Evolutionary conservation across 2,888 invertebrate species (phyloP), one percentile per base, ranked within the genome.

Genomic region (Hydriomena furcata): DNA sequence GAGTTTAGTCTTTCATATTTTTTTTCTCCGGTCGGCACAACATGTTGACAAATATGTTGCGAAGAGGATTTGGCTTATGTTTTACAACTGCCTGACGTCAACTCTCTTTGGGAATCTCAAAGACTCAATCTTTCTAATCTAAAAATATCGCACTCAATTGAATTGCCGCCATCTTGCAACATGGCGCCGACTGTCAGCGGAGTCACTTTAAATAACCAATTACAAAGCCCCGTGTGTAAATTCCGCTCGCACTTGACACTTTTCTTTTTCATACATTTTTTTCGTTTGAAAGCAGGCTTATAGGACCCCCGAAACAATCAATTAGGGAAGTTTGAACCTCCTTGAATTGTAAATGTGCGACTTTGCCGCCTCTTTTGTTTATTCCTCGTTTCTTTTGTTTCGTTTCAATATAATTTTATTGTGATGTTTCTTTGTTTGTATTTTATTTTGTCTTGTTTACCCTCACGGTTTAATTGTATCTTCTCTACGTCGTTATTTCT

Each of bases 321-420:
- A 86, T 86, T 85, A 84, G 70, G 74, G 71, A 82, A 82, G 76
- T 84, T 84, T 72, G 71, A 73, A 75, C 75, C 74, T 77, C 71
- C 76, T 76, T 79, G 82, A 84, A 84, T 83, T 84, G 82, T 79
- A 83, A 84, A 83, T 83, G 81, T 73, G 75, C 64, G 68, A 65
- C 66, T 66, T 67, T 60, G 45, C 59, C 63, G 61, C 49, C 60
- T 64, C 61, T 52, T 69, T 73, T 73, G 66, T 73, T 66, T 66
- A 63, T 63, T 66, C 63, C 60, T 45, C 36, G 63, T 58, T 67
- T 56, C 42, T 62, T 68, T 73, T 68, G 52, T 65, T 62, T 59
- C 51, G 60, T 71, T 72, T 62, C 58, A 64, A 70, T 72, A 67
- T 63, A 71, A 73, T 41, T 41, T 41, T 41, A 41, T 71, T 74